Evolutionary conservation across 2,797 vertebrate species (phyloP), one percentile per base, ranked within the genome.

Genomic region (Amniataba percoides): DNA sequence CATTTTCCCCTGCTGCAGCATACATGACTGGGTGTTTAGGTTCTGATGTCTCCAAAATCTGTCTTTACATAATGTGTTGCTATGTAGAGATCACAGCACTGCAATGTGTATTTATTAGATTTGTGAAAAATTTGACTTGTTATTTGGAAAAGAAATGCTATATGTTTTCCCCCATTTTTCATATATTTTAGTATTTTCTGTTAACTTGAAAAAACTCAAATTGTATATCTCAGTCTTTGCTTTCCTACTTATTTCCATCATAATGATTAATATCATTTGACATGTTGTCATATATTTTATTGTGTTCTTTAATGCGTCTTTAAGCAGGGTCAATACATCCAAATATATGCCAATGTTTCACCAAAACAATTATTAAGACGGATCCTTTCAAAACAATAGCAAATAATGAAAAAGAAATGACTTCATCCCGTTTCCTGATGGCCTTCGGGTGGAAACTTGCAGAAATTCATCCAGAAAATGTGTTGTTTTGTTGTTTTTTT

Each of bases 1-100:
- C 65, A 68, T 67, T 63, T 56, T 45, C 15, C 60, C 63, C 42
- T 11, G 21, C 46, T 56, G 49, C 48, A 73, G 36, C 51, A 36
- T 21, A 52, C 66, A 68, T 19, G 34, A 49, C 39, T 10, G 21
- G 6, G 16, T 70, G 9, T 42, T 0, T 7, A 4, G 53, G 18
- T 49, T 53, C 55, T 8, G 1, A 2, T 19, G 45, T 52, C 25
- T 42, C 18, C 15, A 52, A 23, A 18, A 14, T 1, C 31, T 14
- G 21, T 31, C 18, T 42, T 42, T 31, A 40, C 19, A 68, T 40
- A 31, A 19, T 42, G 10, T 43, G 16, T 43, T 19, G 19, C n/a
- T 61, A 49, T 9, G 5, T 39, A 15, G 36, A 45, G 36, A n/a
- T 51, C 16, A 14, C 16, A 74, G 14, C 12, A 12, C 19, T 40